Evolutionary conservation across 2,113 vertebrate species (phyloP).

Genomic region (Tursiops truncatus): DNA sequence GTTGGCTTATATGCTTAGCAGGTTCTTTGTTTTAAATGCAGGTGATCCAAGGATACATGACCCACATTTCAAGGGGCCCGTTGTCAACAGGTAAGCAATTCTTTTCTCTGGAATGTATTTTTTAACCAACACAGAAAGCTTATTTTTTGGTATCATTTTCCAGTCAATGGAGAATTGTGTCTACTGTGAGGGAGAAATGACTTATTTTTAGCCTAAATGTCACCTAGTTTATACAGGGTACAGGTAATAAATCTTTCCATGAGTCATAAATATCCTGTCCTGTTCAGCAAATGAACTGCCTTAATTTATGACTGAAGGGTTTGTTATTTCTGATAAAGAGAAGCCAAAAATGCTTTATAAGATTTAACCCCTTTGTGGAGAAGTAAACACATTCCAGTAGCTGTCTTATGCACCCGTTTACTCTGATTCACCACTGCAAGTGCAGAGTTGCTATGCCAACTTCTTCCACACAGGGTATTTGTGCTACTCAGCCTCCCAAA

Average conservation of each 20-base stretch:
- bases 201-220: slow-evolving; percentile 55
- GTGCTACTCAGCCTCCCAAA: slow-evolving; percentile 3
- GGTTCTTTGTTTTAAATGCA: slow-evolving; percentile 86
- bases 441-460: slow-evolving; percentile 61
- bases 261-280: neutral
- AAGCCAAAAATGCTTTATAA: neutral
- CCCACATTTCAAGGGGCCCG: slow-evolving; percentile 93
- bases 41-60: slow-evolving; percentile 94
- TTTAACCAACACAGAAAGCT: neutral
- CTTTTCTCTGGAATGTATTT: slow-evolving; percentile 42
- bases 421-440: neutral
- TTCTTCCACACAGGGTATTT: neutral
- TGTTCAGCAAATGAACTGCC: neutral
- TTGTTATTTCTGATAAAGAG: slow-evolving; percentile 37
- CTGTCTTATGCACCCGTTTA: slow-evolving; percentile 20
- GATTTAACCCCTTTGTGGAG: slow-evolving; percentile 2
- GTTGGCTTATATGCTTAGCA: slow-evolving; percentile 66
- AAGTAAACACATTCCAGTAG: neutral
- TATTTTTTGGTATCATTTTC: slow-evolving; percentile 11
- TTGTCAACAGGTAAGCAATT: slow-evolving; percentile 90
- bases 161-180: neutral
- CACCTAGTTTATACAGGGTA: neutral
- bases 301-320: slow-evolving; percentile 9
- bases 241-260: neutral
- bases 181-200: neutral